phyloP scores from a whole-genome alignment of 2,113 vertebrate species.

The Gnathonemus echidnorhynchus region DNA sequence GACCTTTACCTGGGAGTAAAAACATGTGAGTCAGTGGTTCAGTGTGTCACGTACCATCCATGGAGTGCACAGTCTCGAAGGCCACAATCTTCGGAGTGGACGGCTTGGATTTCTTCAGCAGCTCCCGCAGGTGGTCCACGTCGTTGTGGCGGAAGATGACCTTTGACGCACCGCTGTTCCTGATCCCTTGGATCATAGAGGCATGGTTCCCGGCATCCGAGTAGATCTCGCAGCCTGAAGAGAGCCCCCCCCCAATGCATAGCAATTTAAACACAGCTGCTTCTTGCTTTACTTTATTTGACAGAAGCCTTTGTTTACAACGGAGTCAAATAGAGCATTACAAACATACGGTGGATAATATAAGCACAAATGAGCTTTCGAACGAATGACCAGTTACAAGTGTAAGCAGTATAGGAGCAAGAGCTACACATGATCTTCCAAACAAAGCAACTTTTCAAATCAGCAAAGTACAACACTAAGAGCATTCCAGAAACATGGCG shows the following conservation, averaged over 20 bases:
- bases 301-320: not conserved
- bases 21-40: not conserved
- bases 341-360: not conserved
- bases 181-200: constrained; percentile 94
- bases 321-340: not conserved
- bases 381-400: not conserved
- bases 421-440: not conserved
- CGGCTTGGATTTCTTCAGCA: constrained; percentile 73
- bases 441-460: not conserved
- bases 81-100: constrained; percentile 87
- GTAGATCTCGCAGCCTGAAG: constrained; percentile 88
- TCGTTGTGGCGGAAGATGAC: constrained; percentile 92
- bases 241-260: not conserved
- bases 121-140: constrained; percentile 68
- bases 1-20: not conserved
- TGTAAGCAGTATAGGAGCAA: not conserved
- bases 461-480: not conserved
- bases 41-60: constrained; percentile 71
- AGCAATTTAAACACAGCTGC: not conserved
- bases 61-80: constrained; percentile 96
- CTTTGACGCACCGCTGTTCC: constrained; percentile 85
- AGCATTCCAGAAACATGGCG: not conserved
- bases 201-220: constrained; percentile 94
- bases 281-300: not conserved
- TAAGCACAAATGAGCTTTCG: not conserved